phyloP scores from a whole-genome alignment of 92 coral and sea anemone genomes.

The Parazoanthus atlanticus region DNA sequence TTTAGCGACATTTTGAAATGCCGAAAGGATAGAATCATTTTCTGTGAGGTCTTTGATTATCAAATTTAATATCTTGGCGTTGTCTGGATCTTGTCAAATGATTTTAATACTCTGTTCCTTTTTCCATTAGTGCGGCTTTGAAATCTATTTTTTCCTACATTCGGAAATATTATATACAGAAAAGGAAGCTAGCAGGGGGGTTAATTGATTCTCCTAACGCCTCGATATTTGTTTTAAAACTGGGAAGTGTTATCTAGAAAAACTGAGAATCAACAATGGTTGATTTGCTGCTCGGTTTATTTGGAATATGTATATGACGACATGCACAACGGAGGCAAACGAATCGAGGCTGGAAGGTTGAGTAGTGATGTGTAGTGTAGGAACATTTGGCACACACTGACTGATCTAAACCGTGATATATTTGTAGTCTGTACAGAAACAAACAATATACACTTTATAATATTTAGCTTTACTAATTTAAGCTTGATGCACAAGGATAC shows the following conservation, averaged over 20 bases:
- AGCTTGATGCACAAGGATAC: neutral
- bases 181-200: conserved; percentile 30
- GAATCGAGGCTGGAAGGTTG: neutral
- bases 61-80: conserved; percentile 13
- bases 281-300: neutral
- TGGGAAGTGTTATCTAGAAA: neutral
- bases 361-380: too few species aligned
- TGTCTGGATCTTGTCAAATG: conserved; percentile 8
- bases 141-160: neutral
- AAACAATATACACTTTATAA: neutral
- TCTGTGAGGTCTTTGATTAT: too few species aligned
- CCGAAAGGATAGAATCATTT: neutral
- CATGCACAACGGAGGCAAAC: neutral
- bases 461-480: too few species aligned
- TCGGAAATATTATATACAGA: conserved; percentile 25
- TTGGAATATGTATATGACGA: too few species aligned
- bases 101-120: neutral
- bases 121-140: conserved; percentile 5
- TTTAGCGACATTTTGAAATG: too few species aligned
- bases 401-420: neutral
- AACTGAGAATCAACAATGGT: neutral
- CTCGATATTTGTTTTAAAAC: neutral
- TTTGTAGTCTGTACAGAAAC: neutral
- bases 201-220: neutral
- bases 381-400: neutral